These are phyloP conservation scores for Tipula helvola DNA, from an alignment of 2,888 invertebrate genomes.

Conservation along the genomic window DNA sequence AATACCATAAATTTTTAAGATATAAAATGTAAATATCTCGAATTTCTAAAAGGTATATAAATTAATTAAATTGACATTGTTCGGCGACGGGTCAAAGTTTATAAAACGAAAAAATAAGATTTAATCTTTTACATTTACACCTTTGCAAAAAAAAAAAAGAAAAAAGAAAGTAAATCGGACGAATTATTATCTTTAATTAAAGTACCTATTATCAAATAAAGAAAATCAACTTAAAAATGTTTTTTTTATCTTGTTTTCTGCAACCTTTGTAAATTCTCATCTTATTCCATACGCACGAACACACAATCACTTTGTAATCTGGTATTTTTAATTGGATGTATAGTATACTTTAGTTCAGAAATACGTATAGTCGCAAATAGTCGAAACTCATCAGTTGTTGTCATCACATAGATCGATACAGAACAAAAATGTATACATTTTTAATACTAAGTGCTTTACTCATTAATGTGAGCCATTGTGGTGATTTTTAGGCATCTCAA, in stretches of 20 bases:
- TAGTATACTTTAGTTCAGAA: not conserved
- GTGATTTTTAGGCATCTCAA: too few relatives aligned
- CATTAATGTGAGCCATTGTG: not conserved
- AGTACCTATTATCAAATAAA: not conserved
- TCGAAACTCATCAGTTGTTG: not conserved
- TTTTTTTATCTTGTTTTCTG: too few relatives aligned
- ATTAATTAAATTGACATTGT: not conserved
- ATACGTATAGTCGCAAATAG: not conserved
- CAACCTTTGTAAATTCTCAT: not conserved
- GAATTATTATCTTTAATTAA: not conserved
- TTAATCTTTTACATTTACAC: not conserved
- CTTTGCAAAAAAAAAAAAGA: not conserved
- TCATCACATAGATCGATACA: not conserved
- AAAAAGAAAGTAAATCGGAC: not conserved
- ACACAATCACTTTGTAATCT: not conserved
- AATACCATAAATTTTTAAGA: not conserved
- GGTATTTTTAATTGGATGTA: not conserved
- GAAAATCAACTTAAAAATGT: not conserved
- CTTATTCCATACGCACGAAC: not conserved
- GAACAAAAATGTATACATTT: not conserved
- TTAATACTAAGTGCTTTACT: not conserved
- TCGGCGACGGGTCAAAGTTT: not conserved
- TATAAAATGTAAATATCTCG: not conserved
- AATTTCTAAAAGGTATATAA: not conserved
- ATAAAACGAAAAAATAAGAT: not conserved